These are phyloP conservation scores for Phylloscopus whistleri DNA, from an alignment of 2,113 vertebrate species.

Conservation along the genomic window DNA sequence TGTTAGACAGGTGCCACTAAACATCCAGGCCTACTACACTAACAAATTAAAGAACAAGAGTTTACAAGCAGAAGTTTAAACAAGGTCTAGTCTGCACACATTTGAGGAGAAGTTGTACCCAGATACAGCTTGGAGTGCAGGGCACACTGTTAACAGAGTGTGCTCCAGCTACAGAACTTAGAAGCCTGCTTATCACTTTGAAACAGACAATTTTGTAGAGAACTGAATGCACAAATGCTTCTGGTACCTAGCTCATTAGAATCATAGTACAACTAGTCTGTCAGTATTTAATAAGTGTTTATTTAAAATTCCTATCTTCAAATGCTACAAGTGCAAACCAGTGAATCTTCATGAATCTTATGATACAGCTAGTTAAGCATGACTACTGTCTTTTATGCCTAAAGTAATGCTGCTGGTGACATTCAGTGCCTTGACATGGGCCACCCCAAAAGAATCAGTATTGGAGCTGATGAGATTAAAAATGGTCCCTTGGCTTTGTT, in stretches of 20 bases:
- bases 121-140: neutral
- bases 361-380: neutral
- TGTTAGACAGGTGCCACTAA: neutral
- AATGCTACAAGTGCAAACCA: neutral
- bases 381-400: neutral
- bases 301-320: neutral
- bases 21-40: neutral
- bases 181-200: neutral
- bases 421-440: neutral
- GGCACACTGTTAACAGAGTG: neutral
- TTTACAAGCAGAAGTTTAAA: neutral
- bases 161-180: neutral
- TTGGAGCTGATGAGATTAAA: neutral
- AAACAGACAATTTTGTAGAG: neutral
- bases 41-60: constrained; percentile 1
- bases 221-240: neutral
- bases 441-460: neutral
- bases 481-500: neutral
- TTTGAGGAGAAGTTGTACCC: neutral
- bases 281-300: neutral
- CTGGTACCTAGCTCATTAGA: neutral
- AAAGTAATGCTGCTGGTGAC: neutral
- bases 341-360: neutral
- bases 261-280: neutral
- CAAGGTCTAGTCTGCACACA: neutral